Evolutionary conservation across 30 jellyfish, hydroid and myxozoan species (phyloP), one percentile per base, ranked within the genome.

Genomic region (Pseudorhiza aurosa): DNA sequence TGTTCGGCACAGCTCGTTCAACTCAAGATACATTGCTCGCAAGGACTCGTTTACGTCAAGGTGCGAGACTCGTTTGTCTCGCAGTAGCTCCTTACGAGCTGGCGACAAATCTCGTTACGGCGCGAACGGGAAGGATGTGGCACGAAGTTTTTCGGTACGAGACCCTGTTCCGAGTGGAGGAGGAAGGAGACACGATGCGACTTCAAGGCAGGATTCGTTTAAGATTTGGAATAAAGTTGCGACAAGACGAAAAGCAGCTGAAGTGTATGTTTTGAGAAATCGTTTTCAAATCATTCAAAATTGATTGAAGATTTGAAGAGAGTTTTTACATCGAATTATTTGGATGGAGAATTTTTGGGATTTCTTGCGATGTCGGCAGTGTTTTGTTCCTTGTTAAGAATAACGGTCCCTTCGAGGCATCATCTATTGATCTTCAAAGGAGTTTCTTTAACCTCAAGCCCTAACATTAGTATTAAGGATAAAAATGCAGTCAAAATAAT

Each of bases 1-100:
- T 8, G 90, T 72, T 0, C 86, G 86, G 29, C 74, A 32, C 10
- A 72, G 64, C 50, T 72, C 86, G 25, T 72, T 72, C 74, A 72
- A 39, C 62, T 72, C 86, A 50, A 77, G 33, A 46, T 63, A 77
- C 74, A 77, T 77, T 26, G 29, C 55, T 65, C 72, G 90, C n/a
- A 77, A 14, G 10, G 44, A 59, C 35, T 71, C 85, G 2, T 71
- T 71, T 58, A 47, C 44, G 39, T 71, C 85, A 44, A 77, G 45
- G 30, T 60, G 65, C 80, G 88, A 55, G 31, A 15, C 30, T 49
- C 39, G 88, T 12, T 39, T 81, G 59, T 42, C 47, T 60, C 70
- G 58, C 9, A 77, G 81, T 44, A 43, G 19, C 31, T 60, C 80
- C 44, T 77, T 74, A 10, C 76, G 76, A 29, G 32, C 22, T 28